Percentiles rank a stretch among this genome's conserved stretches.
Evolutionary conservation across 2,888 invertebrate species (phyloP).

Genomic region (Zhengitettix transpicula): DNA sequence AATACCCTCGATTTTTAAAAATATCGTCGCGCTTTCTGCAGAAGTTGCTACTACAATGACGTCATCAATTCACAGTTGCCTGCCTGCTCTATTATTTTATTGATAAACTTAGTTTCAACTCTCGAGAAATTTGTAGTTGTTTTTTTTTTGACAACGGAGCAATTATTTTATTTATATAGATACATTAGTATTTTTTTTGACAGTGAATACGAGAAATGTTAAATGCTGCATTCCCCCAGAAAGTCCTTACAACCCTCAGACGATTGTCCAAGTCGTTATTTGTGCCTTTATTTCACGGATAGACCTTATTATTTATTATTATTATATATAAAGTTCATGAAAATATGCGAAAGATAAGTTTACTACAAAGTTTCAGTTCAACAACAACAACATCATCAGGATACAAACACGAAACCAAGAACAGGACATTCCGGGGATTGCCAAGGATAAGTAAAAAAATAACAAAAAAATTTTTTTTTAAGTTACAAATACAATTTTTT

Average conservation of each 20-base stretch:
- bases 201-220: neutral
- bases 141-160: too few species aligned
- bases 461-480: neutral
- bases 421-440: neutral
- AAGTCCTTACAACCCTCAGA: neutral
- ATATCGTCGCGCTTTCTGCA: too few species aligned
- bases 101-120: too few species aligned
- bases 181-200: neutral
- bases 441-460: neutral
- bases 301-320: neutral
- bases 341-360: neutral
- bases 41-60: too few species aligned
- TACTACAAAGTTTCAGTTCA: neutral
- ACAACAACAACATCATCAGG: too few species aligned
- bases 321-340: neutral
- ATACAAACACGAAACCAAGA: too few species aligned
- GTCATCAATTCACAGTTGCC: too few species aligned
- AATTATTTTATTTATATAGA: too few species aligned
- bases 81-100: too few species aligned
- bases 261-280: neutral
- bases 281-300: neutral
- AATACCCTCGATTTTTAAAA: neutral
- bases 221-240: neutral
- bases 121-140: too few species aligned
- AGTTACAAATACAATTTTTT: slow-evolving; percentile 17